Evolutionary conservation across 2,797 vertebrate species (phyloP).

Genomic region (Podargus strigoides): DNA sequence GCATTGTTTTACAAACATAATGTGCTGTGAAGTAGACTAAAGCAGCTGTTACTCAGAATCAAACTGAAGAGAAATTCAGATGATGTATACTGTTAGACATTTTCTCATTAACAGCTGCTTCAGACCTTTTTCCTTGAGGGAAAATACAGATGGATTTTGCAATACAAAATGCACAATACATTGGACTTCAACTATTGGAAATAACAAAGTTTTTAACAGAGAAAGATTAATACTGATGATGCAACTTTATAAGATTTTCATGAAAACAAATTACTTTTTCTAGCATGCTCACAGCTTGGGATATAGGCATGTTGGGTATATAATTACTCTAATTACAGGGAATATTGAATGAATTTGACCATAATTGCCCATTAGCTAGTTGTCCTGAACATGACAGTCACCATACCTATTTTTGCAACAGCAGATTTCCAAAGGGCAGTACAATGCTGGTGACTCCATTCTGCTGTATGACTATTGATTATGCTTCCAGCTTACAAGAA

Average conservation of each 20-base stretch:
- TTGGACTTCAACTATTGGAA: conserved; percentile 17
- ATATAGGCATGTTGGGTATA: background rate
- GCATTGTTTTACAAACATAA: background rate
- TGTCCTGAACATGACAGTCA: background rate
- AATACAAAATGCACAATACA: background rate
- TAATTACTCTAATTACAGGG: conserved; percentile 1
- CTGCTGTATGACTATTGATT: background rate
- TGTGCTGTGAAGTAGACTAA: background rate
- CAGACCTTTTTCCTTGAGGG: background rate
- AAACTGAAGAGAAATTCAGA: conserved; percentile 24
- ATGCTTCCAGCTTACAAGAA: background rate
- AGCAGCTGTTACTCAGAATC: conserved; percentile 33
- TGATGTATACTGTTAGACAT: conserved; percentile 12
- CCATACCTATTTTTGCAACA: background rate
- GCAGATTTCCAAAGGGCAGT: background rate
- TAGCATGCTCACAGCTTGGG: background rate
- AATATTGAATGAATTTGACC: conserved; percentile 5
- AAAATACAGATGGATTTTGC: background rate
- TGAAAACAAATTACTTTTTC: conserved; percentile 14
- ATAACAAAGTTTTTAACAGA: background rate
- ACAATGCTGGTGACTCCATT: background rate
- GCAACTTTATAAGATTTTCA: conserved; percentile 11
- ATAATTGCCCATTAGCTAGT: background rate
- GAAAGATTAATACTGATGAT: background rate
- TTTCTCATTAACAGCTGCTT: conserved; percentile 29